Conservation (phyloP, 1,140 invertebrate genomes). For the Chrysopa pallens region DNA sequence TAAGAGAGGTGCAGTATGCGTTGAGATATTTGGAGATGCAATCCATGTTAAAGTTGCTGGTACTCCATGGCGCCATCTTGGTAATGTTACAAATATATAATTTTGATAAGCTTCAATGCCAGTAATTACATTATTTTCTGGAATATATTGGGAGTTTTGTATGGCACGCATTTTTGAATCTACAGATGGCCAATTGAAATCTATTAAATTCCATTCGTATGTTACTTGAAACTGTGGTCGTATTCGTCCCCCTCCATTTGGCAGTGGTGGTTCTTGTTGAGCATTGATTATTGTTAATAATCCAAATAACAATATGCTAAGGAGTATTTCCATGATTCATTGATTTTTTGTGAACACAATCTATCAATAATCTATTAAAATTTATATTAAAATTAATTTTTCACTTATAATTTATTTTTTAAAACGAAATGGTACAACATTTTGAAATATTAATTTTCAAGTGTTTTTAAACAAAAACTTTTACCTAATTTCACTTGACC, state of each 20-base stretch:
- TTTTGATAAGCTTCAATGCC: slow-evolving; percentile 42
- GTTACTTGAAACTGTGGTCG: slow-evolving; percentile 6
- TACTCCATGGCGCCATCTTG: slow-evolving; percentile 41
- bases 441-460: no score
- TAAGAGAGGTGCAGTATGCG: slow-evolving; percentile 30
- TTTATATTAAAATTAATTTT: no score
- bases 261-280: no score
- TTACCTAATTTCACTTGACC: no score
- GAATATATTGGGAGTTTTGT: slow-evolving; percentile 29
- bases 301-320: no score
- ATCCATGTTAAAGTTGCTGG: slow-evolving; percentile 44
- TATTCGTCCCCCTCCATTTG: background rate
- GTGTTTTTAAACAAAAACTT: no score
- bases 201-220: slow-evolving; percentile 18
- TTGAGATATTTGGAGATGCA: slow-evolving; percentile 21
- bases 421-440: no score
- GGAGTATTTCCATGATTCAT: no score
- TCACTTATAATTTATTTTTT: no score
- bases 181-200: slow-evolving; percentile 16
- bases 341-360: no score
- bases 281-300: no score
- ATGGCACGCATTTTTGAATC: slow-evolving; percentile 17
- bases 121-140: slow-evolving; percentile 38
- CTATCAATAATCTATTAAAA: no score
- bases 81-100: slow-evolving; percentile 40